Percentiles rank a stretch among this genome's conserved stretches.
Conservation (phyloP, 2,888 invertebrate genomes). For the Lymantria monacha region DNA sequence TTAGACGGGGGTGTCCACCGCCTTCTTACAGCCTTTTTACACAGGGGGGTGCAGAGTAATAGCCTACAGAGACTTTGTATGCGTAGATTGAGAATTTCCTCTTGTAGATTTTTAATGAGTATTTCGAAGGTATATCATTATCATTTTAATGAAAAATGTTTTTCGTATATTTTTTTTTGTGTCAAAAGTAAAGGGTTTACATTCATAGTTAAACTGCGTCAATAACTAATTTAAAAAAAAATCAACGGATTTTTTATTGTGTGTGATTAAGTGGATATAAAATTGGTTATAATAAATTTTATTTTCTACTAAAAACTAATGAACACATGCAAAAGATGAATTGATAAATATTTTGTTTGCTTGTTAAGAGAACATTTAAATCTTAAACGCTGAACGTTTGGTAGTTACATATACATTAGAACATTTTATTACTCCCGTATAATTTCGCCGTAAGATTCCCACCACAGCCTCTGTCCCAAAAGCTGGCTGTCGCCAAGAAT, state of each 20-base stretch:
- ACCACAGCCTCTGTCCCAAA: conserved; percentile 49
- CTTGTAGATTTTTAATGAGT: conserved; percentile 43
- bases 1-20: conserved; percentile 68
- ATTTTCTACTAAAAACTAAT: too few relatives aligned
- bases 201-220: neutral
- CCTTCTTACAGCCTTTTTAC: conserved; percentile 82
- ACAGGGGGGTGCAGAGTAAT: conserved; percentile 72
- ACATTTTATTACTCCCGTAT: conserved; percentile 16
- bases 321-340: too few relatives aligned
- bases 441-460: conserved; percentile 27
- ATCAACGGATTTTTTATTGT: too few relatives aligned
- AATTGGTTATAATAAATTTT: too few relatives aligned
- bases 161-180: conserved; percentile 8
- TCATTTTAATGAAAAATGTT: conserved; percentile 35
- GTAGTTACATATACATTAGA: neutral
- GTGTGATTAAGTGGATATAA: too few relatives aligned
- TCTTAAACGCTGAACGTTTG: too few relatives aligned
- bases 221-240: too few relatives aligned
- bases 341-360: too few relatives aligned
- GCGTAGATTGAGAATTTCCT: conserved; percentile 44
- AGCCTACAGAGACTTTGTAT: conserved; percentile 58
- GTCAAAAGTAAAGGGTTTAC: conserved; percentile 10
- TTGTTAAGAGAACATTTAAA: too few relatives aligned
- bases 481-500: conserved; percentile 74
- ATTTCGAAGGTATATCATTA: conserved; percentile 35